A percentile compares a stretch with the other conserved stretches of the same genome.
These are phyloP conservation scores for Lithophane socia DNA, from an alignment of 2,888 invertebrate species.

Conservation along the genomic window DNA sequence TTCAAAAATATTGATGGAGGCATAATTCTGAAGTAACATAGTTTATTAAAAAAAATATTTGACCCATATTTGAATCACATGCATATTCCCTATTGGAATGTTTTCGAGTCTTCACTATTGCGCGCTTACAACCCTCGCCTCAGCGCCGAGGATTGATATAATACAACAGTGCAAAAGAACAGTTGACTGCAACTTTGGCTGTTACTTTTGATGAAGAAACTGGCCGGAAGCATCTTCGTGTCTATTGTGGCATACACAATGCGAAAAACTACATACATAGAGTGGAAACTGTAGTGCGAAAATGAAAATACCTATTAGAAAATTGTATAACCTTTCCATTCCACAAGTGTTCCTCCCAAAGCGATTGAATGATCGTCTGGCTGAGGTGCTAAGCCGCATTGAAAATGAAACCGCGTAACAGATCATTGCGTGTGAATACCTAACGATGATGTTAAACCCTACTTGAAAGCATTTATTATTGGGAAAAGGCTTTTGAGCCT, in stretches of 20 bases:
- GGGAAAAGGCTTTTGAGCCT: not conserved
- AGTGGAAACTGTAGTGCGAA: not conserved
- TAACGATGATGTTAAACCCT: conserved; percentile 1
- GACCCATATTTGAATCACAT: too few relatives aligned
- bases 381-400: conserved; percentile 10
- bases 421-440: conserved; percentile 17
- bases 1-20: too few relatives aligned
- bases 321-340: not conserved
- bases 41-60: too few relatives aligned
- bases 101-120: too few relatives aligned
- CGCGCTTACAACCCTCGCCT: too few relatives aligned
- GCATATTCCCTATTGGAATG: too few relatives aligned
- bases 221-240: not conserved
- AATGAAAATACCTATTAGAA: not conserved
- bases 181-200: too few relatives aligned
- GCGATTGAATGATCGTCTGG: conserved; percentile 25
- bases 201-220: too few relatives aligned
- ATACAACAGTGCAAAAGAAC: too few relatives aligned
- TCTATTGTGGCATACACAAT: too few relatives aligned
- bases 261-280: not conserved
- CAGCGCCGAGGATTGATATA: too few relatives aligned
- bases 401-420: conserved; percentile 12
- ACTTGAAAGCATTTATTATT: conserved; percentile 18
- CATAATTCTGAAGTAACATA: too few relatives aligned
- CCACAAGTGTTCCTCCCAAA: not conserved